These are phyloP conservation scores for Gallinago solitaria DNA, from an alignment of 2,797 vertebrate genomes.

Conservation along the genomic window DNA sequence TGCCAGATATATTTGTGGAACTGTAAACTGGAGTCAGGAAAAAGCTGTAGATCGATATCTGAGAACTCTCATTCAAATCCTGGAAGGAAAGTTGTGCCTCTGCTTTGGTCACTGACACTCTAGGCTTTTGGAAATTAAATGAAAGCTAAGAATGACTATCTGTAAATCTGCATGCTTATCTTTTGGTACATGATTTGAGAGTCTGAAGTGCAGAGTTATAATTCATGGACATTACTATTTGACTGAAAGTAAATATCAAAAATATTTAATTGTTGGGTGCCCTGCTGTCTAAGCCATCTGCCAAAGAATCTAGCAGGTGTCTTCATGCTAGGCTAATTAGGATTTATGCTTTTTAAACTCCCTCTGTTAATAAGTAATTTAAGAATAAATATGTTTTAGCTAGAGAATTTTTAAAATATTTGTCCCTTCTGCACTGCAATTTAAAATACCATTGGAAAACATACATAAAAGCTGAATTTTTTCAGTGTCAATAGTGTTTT, in stretches of 20 bases:
- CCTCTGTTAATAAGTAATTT: not conserved
- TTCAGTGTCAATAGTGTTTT: not conserved
- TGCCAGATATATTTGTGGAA: not conserved
- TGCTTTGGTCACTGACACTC: not conserved
- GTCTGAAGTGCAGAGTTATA: not conserved
- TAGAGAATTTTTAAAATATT: not conserved
- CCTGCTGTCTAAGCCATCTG: slow-evolving; percentile 20
- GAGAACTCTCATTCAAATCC: not conserved
- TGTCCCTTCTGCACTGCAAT: not conserved
- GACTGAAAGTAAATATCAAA: not conserved
- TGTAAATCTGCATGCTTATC: not conserved
- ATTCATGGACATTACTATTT: not conserved
- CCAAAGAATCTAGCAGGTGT: not conserved
- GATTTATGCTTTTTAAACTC: not conserved
- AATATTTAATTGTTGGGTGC: not conserved
- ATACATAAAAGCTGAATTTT: not conserved
- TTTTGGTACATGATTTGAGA: not conserved
- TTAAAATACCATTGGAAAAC: not conserved
- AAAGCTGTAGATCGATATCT: not conserved
- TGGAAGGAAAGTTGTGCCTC: not conserved
- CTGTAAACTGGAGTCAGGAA: not conserved
- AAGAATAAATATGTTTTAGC: not conserved
- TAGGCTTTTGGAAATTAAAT: not conserved
- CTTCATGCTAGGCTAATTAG: slow-evolving; percentile 7
- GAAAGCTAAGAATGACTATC: not conserved